Base-by-base conservation (phyloP, 1,140 invertebrate species). In the Drosophila azteca region DNA sequence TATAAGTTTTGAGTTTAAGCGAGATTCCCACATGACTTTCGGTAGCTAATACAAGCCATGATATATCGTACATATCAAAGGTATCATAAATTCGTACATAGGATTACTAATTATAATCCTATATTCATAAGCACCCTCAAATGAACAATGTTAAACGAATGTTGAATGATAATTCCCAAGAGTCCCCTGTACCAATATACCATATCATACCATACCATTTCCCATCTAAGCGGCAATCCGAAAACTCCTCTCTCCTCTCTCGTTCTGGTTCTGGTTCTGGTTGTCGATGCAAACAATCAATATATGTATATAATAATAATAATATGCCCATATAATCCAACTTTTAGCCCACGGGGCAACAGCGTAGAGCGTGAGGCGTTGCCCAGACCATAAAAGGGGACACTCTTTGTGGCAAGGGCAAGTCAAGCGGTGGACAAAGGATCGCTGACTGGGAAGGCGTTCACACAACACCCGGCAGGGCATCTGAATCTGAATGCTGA, bases 361-460 rank as follows among this genome's bases (percentile, higher is more conserved):
- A 24, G 53, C 2, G 48, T 6, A 15, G 15, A 31, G 31, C 49
- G 20, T 44, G 31, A 62, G 82, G 82, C 82, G 82, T 85, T 64
- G 62, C 68, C 65, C 15, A 4, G 55, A 6, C 78, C 65, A 75
- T 82, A 46, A 78, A 73, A 60, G 60, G 64, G 5, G 13, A 24
- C 31, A 69, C 61, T 62, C 82, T 85, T 80, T 79, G 76, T 79
- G 76, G 65, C 71, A 52, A 54, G 57, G 67, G 57, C 53, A 61
- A 85, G 81, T 85, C 82, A 87, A 87, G 72, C 63, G 76, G 43
- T 41, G 50, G 39, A 72, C 44, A 75, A 68, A 75, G 46, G 31
- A 29, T 20, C 41, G 35, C 31, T 74, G 70, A 65, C 51, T 59
- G 58, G 4, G 43, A 29, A 74, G 79, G 80, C 81, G 81, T 84